phyloP scores from a whole-genome alignment of 2,797 vertebrate genomes.

The Poecilia velifera region DNA sequence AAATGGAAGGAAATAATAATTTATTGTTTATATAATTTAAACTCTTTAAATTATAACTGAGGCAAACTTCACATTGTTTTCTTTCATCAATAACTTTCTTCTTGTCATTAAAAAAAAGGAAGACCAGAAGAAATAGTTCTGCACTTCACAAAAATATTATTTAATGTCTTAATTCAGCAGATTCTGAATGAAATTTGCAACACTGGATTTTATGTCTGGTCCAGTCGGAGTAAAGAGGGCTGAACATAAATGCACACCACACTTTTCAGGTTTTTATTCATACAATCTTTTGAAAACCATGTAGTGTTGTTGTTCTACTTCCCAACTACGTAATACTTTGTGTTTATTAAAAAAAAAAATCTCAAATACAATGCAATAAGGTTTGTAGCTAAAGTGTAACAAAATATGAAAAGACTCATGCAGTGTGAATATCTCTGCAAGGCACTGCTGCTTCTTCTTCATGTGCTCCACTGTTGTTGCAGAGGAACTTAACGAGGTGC shows the following conservation, averaged over 20 bases:
- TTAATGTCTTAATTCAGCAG: background rate
- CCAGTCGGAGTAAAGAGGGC: background rate
- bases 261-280: background rate
- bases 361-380: background rate
- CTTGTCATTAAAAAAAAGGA: background rate
- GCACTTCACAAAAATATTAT: background rate
- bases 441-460: background rate
- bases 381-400: background rate
- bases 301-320: background rate
- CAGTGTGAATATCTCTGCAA: background rate
- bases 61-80: background rate
- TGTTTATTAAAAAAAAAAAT: too few species aligned
- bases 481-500: slow-evolving; percentile 78
- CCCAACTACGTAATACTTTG: background rate
- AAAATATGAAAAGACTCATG: background rate
- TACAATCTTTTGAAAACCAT: background rate
- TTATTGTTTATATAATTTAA: background rate
- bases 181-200: background rate
- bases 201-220: background rate
- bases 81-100: background rate
- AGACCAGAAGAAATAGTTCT: background rate
- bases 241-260: background rate
- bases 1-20: background rate
- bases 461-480: slow-evolving; percentile 21
- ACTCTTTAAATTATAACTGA: too few species aligned